Conservation (phyloP, 2,888 invertebrate species). For the Nomada fucata region DNA sequence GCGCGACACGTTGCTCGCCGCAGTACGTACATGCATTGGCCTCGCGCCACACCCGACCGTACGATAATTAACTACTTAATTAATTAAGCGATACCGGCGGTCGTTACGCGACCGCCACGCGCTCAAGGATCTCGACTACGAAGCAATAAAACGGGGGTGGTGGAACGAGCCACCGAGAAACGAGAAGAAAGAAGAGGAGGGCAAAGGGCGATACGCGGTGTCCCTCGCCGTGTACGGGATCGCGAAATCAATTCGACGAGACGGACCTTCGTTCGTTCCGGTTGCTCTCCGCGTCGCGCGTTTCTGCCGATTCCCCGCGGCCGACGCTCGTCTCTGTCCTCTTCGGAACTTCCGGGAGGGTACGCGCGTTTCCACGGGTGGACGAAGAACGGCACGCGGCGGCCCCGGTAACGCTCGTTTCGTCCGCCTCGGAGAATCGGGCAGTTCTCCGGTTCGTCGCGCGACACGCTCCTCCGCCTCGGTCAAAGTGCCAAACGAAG, state of each 20-base stretch:
- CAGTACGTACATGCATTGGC: not conserved
- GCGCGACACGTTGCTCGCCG: constrained; percentile 34
- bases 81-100: constrained; percentile 50
- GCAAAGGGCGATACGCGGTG: not conserved
- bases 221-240: constrained; percentile 30
- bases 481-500: constrained; percentile 65
- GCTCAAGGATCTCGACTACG: constrained; percentile 60
- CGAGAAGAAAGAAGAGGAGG: not conserved
- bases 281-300: constrained; percentile 7
- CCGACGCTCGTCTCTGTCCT: not conserved
- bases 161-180: constrained; percentile 28
- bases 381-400: constrained; percentile 33
- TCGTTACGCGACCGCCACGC: constrained; percentile 35
- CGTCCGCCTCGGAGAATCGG: constrained; percentile 36
- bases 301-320: not conserved
- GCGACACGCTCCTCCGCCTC: constrained; percentile 50
- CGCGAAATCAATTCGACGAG: not conserved
- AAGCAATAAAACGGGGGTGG: constrained; percentile 66
- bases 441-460: constrained; percentile 41
- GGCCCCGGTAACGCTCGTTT: not conserved
- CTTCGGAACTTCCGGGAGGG: not conserved
- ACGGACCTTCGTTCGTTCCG: not conserved
- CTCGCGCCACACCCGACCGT: constrained; percentile 46
- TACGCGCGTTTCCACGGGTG: not conserved
- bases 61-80: constrained; percentile 51